Base-by-base conservation (phyloP, 2,888 invertebrate genomes). In the Volucella inanis region DNA sequence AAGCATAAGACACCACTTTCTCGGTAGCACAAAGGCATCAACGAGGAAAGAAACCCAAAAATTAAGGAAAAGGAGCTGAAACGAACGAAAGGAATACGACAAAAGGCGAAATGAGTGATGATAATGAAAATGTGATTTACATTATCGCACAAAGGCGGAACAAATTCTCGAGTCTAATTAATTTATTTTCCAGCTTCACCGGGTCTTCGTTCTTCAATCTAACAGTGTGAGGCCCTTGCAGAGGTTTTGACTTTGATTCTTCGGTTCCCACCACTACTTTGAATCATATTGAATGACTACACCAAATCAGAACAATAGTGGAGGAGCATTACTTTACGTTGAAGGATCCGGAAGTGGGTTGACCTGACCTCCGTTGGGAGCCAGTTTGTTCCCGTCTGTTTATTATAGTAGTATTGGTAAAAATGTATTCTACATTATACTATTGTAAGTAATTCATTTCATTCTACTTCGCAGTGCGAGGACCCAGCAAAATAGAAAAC, bases 381-480 rank as follows among this genome's bases (percentile, higher is more conserved):
- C 15, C 67, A 54, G 43, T 71, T 49, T 31, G 31, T 31, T 31
- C 31, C 18, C 18, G 18, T 22, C 3, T 22, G 18, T 31, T 31
- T 31, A 31, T 6, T 31, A n/a, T n/a, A n/a, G n/a, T n/a, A 31
- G 31, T 4, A 31, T 31, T 47, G 43, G 6, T 49, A 22, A 62
- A 68, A 54, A 39, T 71, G 61, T 80, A 75, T 75, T 75, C 65
- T 70, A 74, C 76, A 31, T 31, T 31, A 6, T 31, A 31, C 31
- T 85, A 85, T 72, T 81, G 72, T 72, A 76, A 85, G 85, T 77
- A 85, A 85, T 85, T 85, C 81, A 81, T 81, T 85, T 85, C 65
- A 47, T 61, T 74, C 67, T 6, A 31, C 6, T 31, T 31, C 31
- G 31, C 31, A 45, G 71, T 64, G 65, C 70, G 59, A 77, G 47